Conservation (phyloP, 2,113 vertebrate genomes). For the Xenopus laevis region DNA sequence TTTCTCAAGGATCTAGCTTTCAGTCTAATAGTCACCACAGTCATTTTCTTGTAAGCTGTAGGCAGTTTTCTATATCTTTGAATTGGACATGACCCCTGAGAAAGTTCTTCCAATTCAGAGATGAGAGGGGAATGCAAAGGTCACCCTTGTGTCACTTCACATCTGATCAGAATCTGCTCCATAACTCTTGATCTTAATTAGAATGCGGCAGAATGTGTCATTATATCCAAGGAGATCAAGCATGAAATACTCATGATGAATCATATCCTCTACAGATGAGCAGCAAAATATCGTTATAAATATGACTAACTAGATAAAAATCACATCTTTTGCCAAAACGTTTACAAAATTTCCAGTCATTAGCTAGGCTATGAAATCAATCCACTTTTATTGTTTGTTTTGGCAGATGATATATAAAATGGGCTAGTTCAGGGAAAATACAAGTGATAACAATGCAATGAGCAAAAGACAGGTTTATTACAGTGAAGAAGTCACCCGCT, state of each 20-base stretch:
- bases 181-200: constrained; percentile 29
- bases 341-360: not conserved
- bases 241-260: constrained; percentile 26
- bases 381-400: no score
- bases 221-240: constrained; percentile 36
- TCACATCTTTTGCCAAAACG: constrained; percentile 3
- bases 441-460: no score
- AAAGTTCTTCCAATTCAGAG: not conserved
- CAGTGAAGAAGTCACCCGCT: no score
- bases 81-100: not conserved
- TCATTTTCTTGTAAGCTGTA: no score
- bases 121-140: constrained; percentile 16
- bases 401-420: no score
- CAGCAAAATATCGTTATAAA: constrained; percentile 16
- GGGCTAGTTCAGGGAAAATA: no score
- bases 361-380: no score
- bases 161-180: constrained; percentile 14
- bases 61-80: no score
- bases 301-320: constrained; percentile 20
- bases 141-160: constrained; percentile 7
- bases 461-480: no score
- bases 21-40: no score
- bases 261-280: constrained; percentile 38
- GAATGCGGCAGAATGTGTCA: constrained; percentile 20
- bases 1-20: no score